Evolutionary conservation across 2,888 invertebrate genomes (phyloP), one percentile per base, ranked within the genome.

Genomic region (Sminthurinus aureus): DNA sequence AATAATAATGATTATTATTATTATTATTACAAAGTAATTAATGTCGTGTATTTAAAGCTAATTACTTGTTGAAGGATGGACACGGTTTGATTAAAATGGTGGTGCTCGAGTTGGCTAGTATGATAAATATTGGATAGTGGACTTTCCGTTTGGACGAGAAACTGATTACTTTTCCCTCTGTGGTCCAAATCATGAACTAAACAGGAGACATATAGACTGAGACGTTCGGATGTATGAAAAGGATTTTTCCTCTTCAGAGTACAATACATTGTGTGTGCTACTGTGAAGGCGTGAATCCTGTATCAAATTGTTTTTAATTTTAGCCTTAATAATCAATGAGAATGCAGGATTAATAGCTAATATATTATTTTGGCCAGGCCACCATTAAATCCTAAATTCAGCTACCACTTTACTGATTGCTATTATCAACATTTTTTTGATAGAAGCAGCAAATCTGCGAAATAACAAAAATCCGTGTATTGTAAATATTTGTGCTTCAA

Each of bases 111-210:
- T 0, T 96, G 95, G 0, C 95, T 95, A 0, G 96, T 96, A 64
- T 95, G 93, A 90, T 96, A 96, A 90, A 96, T 94, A 38, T 94
- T 93, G 0, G 96, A 96, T 66, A 96, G 91, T 0, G 96, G 96
- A 0, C 96, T 95, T 81, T 94, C 94, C 26, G 94, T 94, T 88
- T 95, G 94, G 88, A 94, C 92, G 95, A 96, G 95, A 96, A 95
- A 96, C 89, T 95, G 94, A 89, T 96, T 96, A 85, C 95, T 96
- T 90, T 95, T 96, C 0, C 96, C 96, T 51, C 96, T 92, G 89
- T 96, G 96, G 89, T 96, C 96, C 89, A 96, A 90, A 89, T 96
- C 96, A 89, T 96, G 96, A 89, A 96, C 96, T 9, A 96, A 91
- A 71, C 95, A 93, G 0, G 95, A 95, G 85, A 96, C 94, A 89